A percentile compares a stretch with the other conserved stretches of the same genome.
phyloP scores from a whole-genome alignment of 2,888 invertebrate species.

The Rotaria socialis region DNA sequence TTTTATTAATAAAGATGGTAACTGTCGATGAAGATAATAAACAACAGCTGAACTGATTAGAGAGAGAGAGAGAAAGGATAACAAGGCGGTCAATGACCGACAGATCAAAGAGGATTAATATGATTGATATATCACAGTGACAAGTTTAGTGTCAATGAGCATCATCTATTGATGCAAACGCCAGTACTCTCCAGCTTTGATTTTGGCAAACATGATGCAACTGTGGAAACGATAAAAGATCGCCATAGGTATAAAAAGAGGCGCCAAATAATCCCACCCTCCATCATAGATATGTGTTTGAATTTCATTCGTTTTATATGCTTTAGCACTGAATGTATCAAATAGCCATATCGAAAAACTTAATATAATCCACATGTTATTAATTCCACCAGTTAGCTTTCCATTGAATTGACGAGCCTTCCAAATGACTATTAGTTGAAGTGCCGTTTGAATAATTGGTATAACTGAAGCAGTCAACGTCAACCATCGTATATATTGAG shows the following conservation, averaged over 20 bases:
- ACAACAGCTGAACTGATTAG: too few relatives aligned
- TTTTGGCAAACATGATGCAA: not conserved
- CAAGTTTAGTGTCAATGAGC: too few relatives aligned
- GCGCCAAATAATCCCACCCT: not conserved
- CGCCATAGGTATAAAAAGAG: not conserved
- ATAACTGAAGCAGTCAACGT: not conserved
- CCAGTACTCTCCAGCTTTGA: not conserved
- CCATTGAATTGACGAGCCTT: not conserved
- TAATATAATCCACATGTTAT: constrained; percentile 6
- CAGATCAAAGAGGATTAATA: too few relatives aligned
- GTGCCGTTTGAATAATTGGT: not conserved
- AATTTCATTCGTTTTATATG: not conserved
- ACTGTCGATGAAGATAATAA: too few relatives aligned
- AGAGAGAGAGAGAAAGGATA: too few relatives aligned
- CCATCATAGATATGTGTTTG: not conserved
- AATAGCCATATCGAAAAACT: constrained; percentile 20
- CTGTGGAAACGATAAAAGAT: constrained; percentile 24
- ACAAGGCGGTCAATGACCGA: too few relatives aligned
- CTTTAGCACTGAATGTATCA: constrained; percentile 22
- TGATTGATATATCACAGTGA: too few relatives aligned
- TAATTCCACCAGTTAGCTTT: not conserved
- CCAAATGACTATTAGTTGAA: not conserved
- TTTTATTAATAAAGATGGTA: too few relatives aligned
- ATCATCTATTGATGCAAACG: not conserved
- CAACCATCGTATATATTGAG: not conserved